Percentiles rank a stretch among this genome's conserved stretches.
Conservation (phyloP, 2,797 vertebrate species). For the Coluber constrictor region DNA sequence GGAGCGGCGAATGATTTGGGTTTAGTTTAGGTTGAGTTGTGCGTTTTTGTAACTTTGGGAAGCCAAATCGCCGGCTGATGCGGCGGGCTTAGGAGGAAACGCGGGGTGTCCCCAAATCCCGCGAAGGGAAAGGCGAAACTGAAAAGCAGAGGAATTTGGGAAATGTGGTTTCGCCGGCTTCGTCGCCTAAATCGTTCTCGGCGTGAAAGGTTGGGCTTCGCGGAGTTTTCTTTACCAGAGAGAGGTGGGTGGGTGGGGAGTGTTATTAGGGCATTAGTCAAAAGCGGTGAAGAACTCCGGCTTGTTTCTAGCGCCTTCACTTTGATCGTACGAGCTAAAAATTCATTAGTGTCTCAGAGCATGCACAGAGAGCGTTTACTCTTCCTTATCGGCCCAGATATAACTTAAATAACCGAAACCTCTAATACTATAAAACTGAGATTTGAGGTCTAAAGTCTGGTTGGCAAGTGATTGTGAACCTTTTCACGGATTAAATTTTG, state of each 20-base stretch:
- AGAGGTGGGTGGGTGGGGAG: too few relatives aligned
- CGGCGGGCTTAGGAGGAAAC: not conserved
- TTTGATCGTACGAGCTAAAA: not conserved
- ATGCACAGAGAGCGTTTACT: not conserved
- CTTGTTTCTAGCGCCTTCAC: not conserved
- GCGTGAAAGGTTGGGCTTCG: not conserved
- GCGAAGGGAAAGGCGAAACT: not conserved
- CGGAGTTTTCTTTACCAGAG: not conserved
- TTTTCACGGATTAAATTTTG: not conserved
- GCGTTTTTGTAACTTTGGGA: constrained; percentile 19
- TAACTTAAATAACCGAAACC: not conserved
- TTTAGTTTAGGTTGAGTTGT: not conserved
- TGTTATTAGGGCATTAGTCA: too few relatives aligned
- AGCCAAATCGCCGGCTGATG: not conserved
- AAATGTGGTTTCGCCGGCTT: constrained; percentile 10
- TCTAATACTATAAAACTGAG: not conserved
- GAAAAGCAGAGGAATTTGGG: not conserved
- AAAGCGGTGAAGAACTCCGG: not conserved
- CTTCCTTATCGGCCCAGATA: too few relatives aligned
- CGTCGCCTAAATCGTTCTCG: not conserved
- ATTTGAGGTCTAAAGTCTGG: not conserved
- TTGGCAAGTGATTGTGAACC: not conserved
- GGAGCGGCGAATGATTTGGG: not conserved
- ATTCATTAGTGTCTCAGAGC: not conserved
- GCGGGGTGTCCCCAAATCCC: not conserved